These are phyloP conservation scores for Glaucomys volans DNA, from an alignment of 2,113 vertebrate species.

Conservation along the genomic window DNA sequence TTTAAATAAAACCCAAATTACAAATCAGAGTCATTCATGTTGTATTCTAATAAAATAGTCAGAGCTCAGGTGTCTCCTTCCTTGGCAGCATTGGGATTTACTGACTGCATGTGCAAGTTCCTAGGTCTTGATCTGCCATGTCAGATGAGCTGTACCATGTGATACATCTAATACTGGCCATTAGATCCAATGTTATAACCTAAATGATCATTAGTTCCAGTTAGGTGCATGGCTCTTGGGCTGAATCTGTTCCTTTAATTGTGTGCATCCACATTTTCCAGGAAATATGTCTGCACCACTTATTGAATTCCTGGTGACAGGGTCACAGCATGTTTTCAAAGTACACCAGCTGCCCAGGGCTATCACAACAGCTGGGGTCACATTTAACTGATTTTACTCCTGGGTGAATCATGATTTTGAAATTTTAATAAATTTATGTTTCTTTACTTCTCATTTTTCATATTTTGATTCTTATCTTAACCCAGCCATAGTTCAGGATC, in stretches of 20 bases:
- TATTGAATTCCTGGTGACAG: constrained; percentile 39
- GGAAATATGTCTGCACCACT: constrained; percentile 33
- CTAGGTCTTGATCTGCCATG: neutral
- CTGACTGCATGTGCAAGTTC: neutral
- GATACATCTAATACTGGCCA: neutral
- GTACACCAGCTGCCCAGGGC: neutral
- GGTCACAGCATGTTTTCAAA: constrained; percentile 4
- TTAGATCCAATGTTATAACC: neutral
- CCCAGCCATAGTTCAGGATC: neutral
- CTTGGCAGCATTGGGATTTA: neutral
- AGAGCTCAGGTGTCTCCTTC: neutral
- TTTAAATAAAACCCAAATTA: neutral
- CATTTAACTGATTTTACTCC: neutral
- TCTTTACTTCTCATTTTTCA: neutral
- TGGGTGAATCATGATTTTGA: neutral
- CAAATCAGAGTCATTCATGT: neutral
- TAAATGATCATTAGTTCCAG: constrained; percentile 32
- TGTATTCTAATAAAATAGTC: neutral
- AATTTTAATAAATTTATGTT: neutral
- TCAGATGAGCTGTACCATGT: neutral
- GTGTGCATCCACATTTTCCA: constrained; percentile 30
- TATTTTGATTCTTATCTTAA: neutral
- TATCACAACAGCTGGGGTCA: neutral
- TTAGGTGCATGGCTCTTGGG: neutral
- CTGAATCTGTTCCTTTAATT: constrained; percentile 36